Evolutionary conservation across 2,888 invertebrate genomes (phyloP), one percentile per base, ranked within the genome.

Genomic region (Tetragnatha montana): DNA sequence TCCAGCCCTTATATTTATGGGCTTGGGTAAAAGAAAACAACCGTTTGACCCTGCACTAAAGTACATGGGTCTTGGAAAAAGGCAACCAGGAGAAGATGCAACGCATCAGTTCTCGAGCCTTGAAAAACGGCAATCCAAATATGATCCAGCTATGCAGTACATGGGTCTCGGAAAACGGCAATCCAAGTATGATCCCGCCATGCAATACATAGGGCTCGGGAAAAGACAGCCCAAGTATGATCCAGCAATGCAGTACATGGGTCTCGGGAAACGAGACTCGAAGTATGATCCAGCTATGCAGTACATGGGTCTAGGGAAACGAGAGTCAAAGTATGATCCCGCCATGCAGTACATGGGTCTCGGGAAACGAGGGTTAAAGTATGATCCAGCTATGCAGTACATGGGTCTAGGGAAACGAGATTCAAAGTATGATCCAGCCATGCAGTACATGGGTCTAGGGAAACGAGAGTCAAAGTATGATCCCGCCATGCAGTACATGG

Each of bases 91-190:
- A 81, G 35, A 35, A 35, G 75, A 84, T 49, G 80, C 84, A n/a
- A 51, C 60, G 14, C 35, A 81, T 17, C 21, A 70, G 73, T n/a
- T n/a, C n/a, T n/a, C n/a, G n/a, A n/a, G n/a, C n/a, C n/a, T n/a
- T n/a, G n/a, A n/a, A n/a, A 86, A 82, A 78, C 70, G 82, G 50
- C 12, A 49, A 8, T 78, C 60, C n/a, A 81, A 49, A 19, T 82
- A 51, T 80, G 90, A 88, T 79, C 90, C 90, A 35, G 84, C 90
- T n/a, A 21, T 88, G n/a, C 79, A 80, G 22, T 87, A 78, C 22
- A 81, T 88, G 88, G 88, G 88, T 19, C 21, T 84, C 4, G 88
- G 83, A 4, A 83, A 88, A 60, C 70, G 71, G 35, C 71, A 22
- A 6, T 22, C 73, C 0, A 22, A 50, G 7, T 87, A 60, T 81